Conservation (phyloP, 2,113 vertebrate genomes). For the Callipepla californica region DNA sequence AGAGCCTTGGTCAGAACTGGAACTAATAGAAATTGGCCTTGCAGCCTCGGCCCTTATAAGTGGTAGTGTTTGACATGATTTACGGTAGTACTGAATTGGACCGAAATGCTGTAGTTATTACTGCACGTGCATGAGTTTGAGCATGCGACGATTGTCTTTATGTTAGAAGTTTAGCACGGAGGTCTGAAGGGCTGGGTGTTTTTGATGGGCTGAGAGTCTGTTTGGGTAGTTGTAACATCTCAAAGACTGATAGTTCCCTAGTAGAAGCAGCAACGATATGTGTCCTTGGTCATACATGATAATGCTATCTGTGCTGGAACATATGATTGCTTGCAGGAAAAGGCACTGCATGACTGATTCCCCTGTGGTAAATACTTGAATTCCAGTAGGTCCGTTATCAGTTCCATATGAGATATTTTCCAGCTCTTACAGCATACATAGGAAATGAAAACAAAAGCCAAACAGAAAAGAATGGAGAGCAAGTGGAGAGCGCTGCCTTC, state of each 20-base stretch:
- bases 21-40: slow-evolving; percentile 40
- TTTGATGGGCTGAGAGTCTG: neutral
- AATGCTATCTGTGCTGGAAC: slow-evolving; percentile 8
- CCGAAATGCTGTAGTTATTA: neutral
- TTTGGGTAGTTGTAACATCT: neutral
- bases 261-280: neutral
- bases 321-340: slow-evolving; percentile 2
- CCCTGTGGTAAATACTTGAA: slow-evolving; percentile 14
- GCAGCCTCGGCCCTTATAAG: neutral
- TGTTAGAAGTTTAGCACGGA: neutral
- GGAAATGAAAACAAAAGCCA: neutral
- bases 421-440: neutral
- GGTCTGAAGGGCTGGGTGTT: neutral
- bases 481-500: neutral
- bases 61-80: neutral
- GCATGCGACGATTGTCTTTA: neutral
- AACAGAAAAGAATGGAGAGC: neutral
- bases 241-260: neutral
- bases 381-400: slow-evolving; percentile 22
- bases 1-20: neutral
- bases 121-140: neutral
- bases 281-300: slow-evolving; percentile 1
- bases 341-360: slow-evolving; percentile 1
- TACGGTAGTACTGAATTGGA: neutral
- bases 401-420: slow-evolving; percentile 37